Evolutionary conservation across 2,113 vertebrate genomes (phyloP).

Genomic region (Otolemur garnettii): DNA sequence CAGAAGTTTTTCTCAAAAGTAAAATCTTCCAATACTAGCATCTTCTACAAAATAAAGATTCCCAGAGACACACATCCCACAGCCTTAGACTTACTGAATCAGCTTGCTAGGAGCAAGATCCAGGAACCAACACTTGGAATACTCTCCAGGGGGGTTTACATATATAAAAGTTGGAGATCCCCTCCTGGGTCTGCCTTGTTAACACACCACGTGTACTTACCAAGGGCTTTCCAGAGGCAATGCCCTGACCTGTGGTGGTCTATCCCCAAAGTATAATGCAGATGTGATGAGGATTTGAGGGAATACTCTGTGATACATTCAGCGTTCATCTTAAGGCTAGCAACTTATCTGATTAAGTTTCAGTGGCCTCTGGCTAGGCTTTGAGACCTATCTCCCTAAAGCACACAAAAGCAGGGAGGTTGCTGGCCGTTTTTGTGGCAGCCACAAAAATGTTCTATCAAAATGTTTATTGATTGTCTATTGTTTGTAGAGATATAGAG

Average conservation of each 20-base stretch:
- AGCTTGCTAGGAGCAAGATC: not conserved
- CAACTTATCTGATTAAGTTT: not conserved
- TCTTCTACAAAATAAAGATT: slow-evolving; percentile 32
- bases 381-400: not conserved
- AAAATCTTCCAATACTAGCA: not conserved
- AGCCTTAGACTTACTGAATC: not conserved
- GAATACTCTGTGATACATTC: not conserved
- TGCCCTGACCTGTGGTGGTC: slow-evolving; percentile 57
- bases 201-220: not conserved
- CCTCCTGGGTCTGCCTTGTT: not conserved
- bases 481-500: not conserved
- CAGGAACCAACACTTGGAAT: not conserved
- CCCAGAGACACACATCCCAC: not conserved
- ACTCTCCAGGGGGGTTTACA: too few relatives aligned
- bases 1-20: not conserved
- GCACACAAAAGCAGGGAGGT: slow-evolving; percentile 5
- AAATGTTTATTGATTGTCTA: not conserved
- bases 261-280: not conserved
- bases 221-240: slow-evolving; percentile 28
- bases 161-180: not conserved
- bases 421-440: not conserved
- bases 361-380: not conserved
- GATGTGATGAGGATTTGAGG: not conserved
- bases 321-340: not conserved
- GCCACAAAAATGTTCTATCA: not conserved